Evolutionary conservation across 2,113 vertebrate species (phyloP), one percentile per base, ranked within the genome.

Genomic region (Malurus cyaneus): DNA sequence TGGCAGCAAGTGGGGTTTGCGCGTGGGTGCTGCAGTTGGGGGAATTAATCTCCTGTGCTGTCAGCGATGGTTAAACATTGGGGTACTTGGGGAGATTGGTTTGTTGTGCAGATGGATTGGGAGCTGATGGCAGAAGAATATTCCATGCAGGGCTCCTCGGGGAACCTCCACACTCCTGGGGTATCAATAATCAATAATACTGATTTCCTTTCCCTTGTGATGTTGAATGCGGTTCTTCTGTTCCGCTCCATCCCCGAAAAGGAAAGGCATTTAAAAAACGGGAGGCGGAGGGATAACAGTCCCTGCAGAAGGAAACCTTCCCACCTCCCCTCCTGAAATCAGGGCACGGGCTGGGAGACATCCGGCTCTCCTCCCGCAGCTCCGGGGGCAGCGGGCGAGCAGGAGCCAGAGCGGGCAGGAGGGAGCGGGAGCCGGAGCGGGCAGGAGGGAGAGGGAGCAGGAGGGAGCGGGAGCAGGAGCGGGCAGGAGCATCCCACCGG

Each of bases 391-490:
- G 89, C 74, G 4, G 66, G 21, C 3, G 16, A 42, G 18, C 26
- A 36, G 49, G 88, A 44, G 16, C 42, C 16, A 11, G 39, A 44
- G 52, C 9, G 6, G 6, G 0, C 39, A 23, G 59, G 29, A 42
- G 15, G 3, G 16, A 42, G 23, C 26, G 41, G 44, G 88, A 47
- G 54, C 53, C 36, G 36, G 9, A 50, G 2, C 34, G 8, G 44
- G 41, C 49, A 5, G 85, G 92, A 96, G 96, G 95, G 96, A 96
- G 13, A 6, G 1, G 17, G 6, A 53, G 90, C 88, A 8, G n/a
- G n/a, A n/a, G n/a, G n/a, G n/a, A n/a, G n/a, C n/a, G n/a, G n/a
- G 36, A 36, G 8, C 36, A 9, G 36, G 36, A 47, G 54, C 53
- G 9, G 50, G 2, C 34, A 6, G 44, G 74, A 19, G 3, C 67